Base-by-base conservation (phyloP, 30 jellyfish, hydroid and myxozoan genomes). In the Clytia hemisphaerica region DNA sequence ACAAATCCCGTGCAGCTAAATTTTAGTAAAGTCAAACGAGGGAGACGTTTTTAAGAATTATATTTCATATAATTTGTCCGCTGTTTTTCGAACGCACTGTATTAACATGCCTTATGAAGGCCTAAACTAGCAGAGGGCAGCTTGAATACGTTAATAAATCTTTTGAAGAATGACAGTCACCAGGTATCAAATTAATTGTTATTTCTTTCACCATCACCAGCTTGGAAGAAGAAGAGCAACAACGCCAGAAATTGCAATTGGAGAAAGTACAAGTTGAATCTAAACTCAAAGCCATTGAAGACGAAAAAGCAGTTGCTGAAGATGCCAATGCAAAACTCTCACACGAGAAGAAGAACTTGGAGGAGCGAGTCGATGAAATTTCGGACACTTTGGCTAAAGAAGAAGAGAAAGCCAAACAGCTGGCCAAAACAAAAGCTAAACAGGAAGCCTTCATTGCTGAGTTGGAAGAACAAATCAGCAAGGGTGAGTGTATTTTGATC, bases 211-310 rank as follows among this genome's bases (percentile, higher is more conserved):
- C n/a, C n/a, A 16, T 29, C 26, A 36, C 22, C 40, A 88, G 98
- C n/a, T 73, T 89, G 58, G 98, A 89, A 47, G 98, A 89, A 37
- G 98, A 89, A 49, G 99, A 92, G 80, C 83, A 83, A 54, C 93
- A 84, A 72, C 71, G 82, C 42, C 99, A 92, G 75, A 92, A 92
- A 65, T 35, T 92, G 1, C 96, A 92, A 45, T 75, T 92, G 15
- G 99, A 92, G 31, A 92, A 92, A 58, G 99, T 92, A 22, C 96
- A 84, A 64, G 95, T 78, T 45, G 99, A 92, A n/a, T 94, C 96
- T 15, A 92, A 84, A 37, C 79, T 92, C 54, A 80, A 80, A 63
- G 66, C 77, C 32, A 62, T 78, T 2, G 99, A 92, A 71, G 96
- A 92, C 21, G 99, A 92, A 29, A 61, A 75, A 42, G 62, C 73